phyloP scores from a whole-genome alignment of 2,888 invertebrate genomes.

The Acanthosoma haemorrhoidale region DNA sequence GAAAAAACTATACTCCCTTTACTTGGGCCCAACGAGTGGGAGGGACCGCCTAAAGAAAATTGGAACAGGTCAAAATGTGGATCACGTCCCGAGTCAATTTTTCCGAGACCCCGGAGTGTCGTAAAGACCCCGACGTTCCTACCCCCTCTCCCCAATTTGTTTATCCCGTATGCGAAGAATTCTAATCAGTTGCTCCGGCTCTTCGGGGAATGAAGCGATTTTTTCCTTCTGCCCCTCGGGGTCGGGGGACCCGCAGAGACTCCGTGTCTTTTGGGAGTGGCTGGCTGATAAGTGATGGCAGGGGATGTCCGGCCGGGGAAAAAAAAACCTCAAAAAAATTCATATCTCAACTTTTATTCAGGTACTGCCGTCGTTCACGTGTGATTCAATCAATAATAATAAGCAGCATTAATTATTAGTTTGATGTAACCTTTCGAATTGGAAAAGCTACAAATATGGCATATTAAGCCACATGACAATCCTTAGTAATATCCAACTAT shows the following conservation, averaged over 20 bases:
- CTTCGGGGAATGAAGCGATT: slow-evolving; percentile 26
- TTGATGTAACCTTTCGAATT: too few species aligned
- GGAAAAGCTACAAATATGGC: too few species aligned
- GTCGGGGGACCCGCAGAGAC: neutral
- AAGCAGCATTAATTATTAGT: too few species aligned
- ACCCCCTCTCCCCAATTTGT: slow-evolving; percentile 36
- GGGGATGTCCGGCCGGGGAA: neutral
- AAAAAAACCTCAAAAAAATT: too few species aligned
- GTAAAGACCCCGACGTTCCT: slow-evolving; percentile 33
- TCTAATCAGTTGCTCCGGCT: slow-evolving; percentile 35
- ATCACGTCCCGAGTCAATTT: slow-evolving; percentile 40
- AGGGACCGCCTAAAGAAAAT: slow-evolving; percentile 22
- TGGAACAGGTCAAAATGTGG: slow-evolving; percentile 38
- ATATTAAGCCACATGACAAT: too few species aligned
- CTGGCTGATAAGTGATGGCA: neutral
- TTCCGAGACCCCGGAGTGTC: slow-evolving; percentile 37
- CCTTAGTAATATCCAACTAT: too few species aligned
- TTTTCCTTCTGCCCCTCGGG: neutral
- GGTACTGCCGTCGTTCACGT: too few species aligned
- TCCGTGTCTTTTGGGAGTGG: slow-evolving; percentile 14
- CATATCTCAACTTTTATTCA: too few species aligned
- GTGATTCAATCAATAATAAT: too few species aligned
- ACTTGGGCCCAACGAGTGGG: neutral
- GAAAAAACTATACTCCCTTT: slow-evolving; percentile 30
- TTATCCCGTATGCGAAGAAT: slow-evolving; percentile 39